A percentile compares a stretch with the other conserved stretches of the same genome.
Evolutionary conservation across 2,888 invertebrate species (phyloP).

Genomic region (Zhengitettix transpicula): DNA sequence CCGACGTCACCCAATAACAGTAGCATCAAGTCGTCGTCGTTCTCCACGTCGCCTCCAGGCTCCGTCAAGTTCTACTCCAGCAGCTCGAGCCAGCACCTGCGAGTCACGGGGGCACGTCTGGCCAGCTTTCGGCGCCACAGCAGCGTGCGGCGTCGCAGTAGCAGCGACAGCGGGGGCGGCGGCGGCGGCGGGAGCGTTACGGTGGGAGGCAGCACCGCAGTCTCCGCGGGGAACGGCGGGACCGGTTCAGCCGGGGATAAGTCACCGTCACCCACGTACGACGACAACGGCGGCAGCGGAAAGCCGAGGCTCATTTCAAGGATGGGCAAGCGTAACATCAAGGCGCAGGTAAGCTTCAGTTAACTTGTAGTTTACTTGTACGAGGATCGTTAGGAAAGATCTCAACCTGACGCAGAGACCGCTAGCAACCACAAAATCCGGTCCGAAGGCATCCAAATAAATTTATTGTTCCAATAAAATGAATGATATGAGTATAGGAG

Average conservation of each 20-base stretch:
- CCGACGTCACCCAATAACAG: conserved; percentile 13
- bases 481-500: too few species aligned
- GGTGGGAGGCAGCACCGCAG: conserved; percentile 8
- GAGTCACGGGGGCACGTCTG: conserved; percentile 26
- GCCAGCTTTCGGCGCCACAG: conserved; percentile 26
- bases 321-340: conserved; percentile 80
- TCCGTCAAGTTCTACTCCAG: conserved; percentile 2
- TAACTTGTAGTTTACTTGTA: too few species aligned
- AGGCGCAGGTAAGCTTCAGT: conserved; percentile 41
- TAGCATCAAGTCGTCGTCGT: conserved; percentile 9
- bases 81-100: conserved; percentile 4
- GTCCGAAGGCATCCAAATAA: too few species aligned
- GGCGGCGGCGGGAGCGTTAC: conserved; percentile 11
- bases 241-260: conserved; percentile 14
- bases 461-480: too few species aligned
- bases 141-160: conserved; percentile 28
- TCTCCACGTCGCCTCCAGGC: conserved; percentile 6
- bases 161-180: conserved; percentile 24
- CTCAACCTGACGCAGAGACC: too few species aligned
- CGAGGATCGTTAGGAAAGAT: too few species aligned
- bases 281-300: conserved; percentile 14
- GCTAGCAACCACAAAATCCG: too few species aligned
- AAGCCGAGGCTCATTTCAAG: conserved; percentile 34
- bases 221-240: conserved; percentile 8
- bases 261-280: conserved; percentile 19